These are phyloP conservation scores for Hemibates koningsi DNA, from an alignment of 2,113 vertebrate genomes.

Conservation along the genomic window DNA sequence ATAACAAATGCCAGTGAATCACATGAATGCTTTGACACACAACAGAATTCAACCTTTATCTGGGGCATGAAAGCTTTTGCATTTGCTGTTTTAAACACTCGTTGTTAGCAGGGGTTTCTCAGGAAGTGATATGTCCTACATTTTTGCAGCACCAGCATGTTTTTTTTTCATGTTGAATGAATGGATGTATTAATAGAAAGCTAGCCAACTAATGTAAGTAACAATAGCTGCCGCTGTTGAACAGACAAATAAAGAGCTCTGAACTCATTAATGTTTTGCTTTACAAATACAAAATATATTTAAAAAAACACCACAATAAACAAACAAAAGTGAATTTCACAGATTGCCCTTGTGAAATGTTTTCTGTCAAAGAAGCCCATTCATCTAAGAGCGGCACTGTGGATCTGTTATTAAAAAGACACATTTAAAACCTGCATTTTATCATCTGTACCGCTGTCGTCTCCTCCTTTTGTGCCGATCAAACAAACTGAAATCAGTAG, in stretches of 20 bases:
- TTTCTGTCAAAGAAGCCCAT: not conserved
- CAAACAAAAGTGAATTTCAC: not conserved
- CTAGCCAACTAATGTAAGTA: not conserved
- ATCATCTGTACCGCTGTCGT: not conserved
- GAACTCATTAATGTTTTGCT: not conserved
- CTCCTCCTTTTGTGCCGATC: not conserved
- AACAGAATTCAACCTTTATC: not conserved
- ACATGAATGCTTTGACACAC: not conserved
- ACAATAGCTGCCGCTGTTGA: not conserved
- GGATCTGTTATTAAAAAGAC: not conserved
- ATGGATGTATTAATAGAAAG: slow-evolving; percentile 42
- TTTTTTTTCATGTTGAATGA: slow-evolving; percentile 28
- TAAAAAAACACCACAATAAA: not conserved
- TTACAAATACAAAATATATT: not conserved
- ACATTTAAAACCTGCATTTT: not conserved
- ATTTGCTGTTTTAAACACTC: not conserved
- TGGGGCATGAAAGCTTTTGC: not conserved
- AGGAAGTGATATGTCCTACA: slow-evolving; percentile 42
- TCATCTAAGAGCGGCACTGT: not conserved
- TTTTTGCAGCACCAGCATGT: not conserved
- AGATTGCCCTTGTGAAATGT: not conserved
- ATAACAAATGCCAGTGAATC: not conserved
- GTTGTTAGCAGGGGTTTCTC: not conserved
- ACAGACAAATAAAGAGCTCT: not conserved
- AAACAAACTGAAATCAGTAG: not conserved